phyloP scores from a whole-genome alignment of 2,797 vertebrate genomes.

The Lepidocolaptes lacrymiger region DNA sequence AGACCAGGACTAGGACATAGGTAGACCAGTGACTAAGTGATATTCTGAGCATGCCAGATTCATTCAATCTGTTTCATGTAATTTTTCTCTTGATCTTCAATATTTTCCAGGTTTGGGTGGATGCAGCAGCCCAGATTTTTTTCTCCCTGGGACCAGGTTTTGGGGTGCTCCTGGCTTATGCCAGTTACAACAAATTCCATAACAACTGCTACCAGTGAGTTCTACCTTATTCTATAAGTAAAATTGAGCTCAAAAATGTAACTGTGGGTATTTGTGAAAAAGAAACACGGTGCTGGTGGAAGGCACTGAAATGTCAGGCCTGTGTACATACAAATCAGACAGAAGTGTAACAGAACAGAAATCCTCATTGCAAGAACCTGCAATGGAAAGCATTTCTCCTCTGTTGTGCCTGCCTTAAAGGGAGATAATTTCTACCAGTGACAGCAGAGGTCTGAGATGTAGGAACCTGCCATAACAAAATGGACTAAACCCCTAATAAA shows the following conservation, averaged over 20 bases:
- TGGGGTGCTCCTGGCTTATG: slow-evolving; percentile 93
- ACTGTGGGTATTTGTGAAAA: neutral
- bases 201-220: slow-evolving; percentile 99
- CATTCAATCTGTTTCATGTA: neutral
- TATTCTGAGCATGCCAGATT: neutral
- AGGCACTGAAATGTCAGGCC: neutral
- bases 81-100: neutral
- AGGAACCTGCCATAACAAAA: neutral
- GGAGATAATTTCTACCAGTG: neutral
- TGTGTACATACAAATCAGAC: neutral
- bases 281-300: neutral
- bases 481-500: neutral
- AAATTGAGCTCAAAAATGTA: rapidly evolving
- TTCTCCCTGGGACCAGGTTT: slow-evolving; percentile 98
- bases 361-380: neutral
- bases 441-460: neutral
- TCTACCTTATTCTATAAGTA: neutral
- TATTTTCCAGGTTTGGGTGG: slow-evolving; percentile 92
- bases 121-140: slow-evolving; percentile 98
- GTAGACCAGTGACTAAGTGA: neutral
- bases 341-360: neutral
- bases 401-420: neutral
- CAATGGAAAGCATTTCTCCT: neutral
- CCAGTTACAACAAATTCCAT: slow-evolving; percentile 98
- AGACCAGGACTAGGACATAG: neutral